A percentile compares a stretch with the other conserved stretches of the same genome.
phyloP scores from a whole-genome alignment of 2,888 invertebrate genomes.

The Drosophila fungiperda region DNA sequence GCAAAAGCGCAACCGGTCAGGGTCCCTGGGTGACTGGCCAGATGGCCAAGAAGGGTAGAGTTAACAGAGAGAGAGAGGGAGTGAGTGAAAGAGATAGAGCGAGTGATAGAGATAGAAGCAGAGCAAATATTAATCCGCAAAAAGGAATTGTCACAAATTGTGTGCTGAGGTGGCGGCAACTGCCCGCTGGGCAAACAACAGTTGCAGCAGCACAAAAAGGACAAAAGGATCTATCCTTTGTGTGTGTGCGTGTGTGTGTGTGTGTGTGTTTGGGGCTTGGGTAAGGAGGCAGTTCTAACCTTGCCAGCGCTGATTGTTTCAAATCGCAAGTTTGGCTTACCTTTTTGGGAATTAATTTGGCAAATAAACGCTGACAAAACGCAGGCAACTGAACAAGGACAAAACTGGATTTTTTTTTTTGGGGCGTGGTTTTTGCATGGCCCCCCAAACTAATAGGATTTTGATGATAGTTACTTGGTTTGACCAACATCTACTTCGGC shows the following conservation, averaged over 20 bases:
- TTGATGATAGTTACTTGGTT: conserved; percentile 78
- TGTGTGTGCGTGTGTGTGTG: conserved; percentile 12
- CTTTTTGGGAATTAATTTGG: conserved; percentile 81
- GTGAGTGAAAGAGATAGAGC: conserved; percentile 7
- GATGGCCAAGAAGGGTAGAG: conserved; percentile 3
- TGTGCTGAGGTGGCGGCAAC: conserved; percentile 58
- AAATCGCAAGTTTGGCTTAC: conserved; percentile 81
- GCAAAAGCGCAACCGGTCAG: conserved; percentile 74
- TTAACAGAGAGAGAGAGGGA: not conserved
- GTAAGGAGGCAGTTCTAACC: conserved; percentile 27
- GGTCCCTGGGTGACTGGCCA: conserved; percentile 27
- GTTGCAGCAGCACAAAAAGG: conserved; percentile 67
- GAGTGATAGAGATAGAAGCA: conserved; percentile 27
- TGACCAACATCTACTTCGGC: conserved; percentile 35
- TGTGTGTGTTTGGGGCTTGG: conserved; percentile 3
- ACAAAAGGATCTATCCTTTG: conserved; percentile 54
- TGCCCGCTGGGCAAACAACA: conserved; percentile 72
- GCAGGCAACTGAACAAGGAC: conserved; percentile 75
- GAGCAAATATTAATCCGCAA: conserved; percentile 81
- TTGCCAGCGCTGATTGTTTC: conserved; percentile 75
- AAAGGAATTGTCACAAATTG: conserved; percentile 81
- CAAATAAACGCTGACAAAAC: conserved; percentile 78
- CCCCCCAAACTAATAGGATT: conserved; percentile 81
- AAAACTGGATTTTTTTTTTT: conserved; percentile 46
- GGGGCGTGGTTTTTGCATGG: conserved; percentile 42